Percentiles rank a stretch among this genome's conserved stretches.
These are phyloP conservation scores for Drosophila niveifrons DNA, from an alignment of 2,888 invertebrate species.

Conservation along the genomic window DNA sequence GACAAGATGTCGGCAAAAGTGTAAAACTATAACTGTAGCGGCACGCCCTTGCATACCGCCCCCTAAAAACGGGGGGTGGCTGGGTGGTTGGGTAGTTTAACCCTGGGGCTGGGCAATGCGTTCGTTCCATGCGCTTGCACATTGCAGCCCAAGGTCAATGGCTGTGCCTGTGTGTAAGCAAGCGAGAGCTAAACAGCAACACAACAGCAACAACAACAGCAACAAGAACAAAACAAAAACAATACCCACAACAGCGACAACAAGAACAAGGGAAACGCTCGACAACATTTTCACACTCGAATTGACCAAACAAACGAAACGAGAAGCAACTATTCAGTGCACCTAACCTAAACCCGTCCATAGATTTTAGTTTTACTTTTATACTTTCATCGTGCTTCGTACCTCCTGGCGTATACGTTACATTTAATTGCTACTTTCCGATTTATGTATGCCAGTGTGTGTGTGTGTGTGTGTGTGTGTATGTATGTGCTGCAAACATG, in stretches of 20 bases:
- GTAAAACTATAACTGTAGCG: constrained; percentile 46
- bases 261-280: constrained; percentile 55
- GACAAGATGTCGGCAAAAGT: constrained; percentile 43
- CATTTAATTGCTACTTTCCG: constrained; percentile 64
- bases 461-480: constrained; percentile 14
- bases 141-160: constrained; percentile 73
- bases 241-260: constrained; percentile 42
- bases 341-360: constrained; percentile 6
- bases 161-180: constrained; percentile 58
- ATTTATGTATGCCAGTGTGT: constrained; percentile 4
- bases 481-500: constrained; percentile 18
- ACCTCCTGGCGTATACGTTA: constrained; percentile 62
- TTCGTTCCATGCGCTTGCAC: constrained; percentile 69
- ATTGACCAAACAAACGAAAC: constrained; percentile 74
- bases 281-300: constrained; percentile 79
- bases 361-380: constrained; percentile 26
- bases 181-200: constrained; percentile 32
- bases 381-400: constrained; percentile 7
- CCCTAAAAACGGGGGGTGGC: background rate
- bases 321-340: constrained; percentile 27
- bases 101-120: constrained; percentile 57
- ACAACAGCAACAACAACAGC: constrained; percentile 31
- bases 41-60: constrained; percentile 8
- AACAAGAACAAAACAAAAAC: constrained; percentile 21
- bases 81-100: background rate